These are phyloP conservation scores for Thunnus maccoyii DNA, from an alignment of 2,113 vertebrate genomes.

Conservation along the genomic window DNA sequence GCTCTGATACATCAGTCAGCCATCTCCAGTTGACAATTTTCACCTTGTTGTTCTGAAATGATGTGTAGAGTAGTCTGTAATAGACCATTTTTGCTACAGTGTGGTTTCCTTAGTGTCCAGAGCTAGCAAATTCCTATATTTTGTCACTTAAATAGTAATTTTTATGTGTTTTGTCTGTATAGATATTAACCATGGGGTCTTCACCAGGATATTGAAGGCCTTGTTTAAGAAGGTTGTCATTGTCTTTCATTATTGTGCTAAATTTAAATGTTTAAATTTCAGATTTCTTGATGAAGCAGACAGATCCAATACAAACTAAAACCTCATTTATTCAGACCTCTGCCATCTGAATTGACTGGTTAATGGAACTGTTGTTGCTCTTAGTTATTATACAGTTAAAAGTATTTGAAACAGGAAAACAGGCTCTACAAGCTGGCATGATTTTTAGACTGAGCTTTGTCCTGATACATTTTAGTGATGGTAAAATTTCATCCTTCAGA, in stretches of 20 bases:
- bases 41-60: neutral
- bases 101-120: neutral
- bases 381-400: neutral
- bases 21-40: constrained; percentile 22
- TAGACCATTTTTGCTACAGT: neutral
- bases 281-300: neutral
- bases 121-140: neutral
- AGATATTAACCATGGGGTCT: neutral
- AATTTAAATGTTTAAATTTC: neutral
- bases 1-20: constrained; percentile 25
- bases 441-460: neutral
- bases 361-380: neutral
- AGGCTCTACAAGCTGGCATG: too few species aligned
- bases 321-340: neutral
- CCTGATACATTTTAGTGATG: neutral
- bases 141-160: neutral
- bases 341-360: neutral
- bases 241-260: neutral
- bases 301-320: neutral
- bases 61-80: neutral
- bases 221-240: neutral
- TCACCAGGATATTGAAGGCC: neutral
- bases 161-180: neutral
- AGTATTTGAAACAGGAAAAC: too few species aligned
- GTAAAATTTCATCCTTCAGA: neutral